Evolutionary conservation across 2,113 vertebrate species (phyloP).

Genomic region (Lynx canadensis): DNA sequence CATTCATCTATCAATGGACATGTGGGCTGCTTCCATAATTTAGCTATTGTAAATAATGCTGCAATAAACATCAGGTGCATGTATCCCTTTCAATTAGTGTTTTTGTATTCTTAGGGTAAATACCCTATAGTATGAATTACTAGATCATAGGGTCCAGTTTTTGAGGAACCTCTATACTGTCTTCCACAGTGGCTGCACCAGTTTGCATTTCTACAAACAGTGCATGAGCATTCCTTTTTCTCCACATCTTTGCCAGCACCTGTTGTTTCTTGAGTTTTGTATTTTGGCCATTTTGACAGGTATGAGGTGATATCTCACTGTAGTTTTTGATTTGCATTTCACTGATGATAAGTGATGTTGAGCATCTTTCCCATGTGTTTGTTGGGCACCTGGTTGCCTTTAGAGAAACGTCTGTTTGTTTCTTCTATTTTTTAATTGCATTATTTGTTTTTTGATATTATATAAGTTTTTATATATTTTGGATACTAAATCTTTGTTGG

Average conservation of each 20-base stretch:
- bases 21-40: neutral
- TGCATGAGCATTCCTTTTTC: neutral
- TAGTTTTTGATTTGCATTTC: neutral
- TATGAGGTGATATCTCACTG: neutral
- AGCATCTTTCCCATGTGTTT: neutral
- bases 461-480: neutral
- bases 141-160: neutral
- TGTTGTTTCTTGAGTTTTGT: neutral
- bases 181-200: neutral
- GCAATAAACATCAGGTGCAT: too few species aligned
- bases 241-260: neutral
- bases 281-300: neutral
- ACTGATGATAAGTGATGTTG: neutral
- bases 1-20: neutral
- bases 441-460: neutral
- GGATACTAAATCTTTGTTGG: neutral
- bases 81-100: neutral
- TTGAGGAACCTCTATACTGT: neutral
- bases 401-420: neutral
- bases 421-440: neutral
- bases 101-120: neutral
- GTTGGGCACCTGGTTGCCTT: neutral
- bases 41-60: neutral
- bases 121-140: neutral
- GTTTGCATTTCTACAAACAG: neutral